Conservation (phyloP, 2,113 vertebrate genomes). For the Nothobranchius kuhntae region DNA sequence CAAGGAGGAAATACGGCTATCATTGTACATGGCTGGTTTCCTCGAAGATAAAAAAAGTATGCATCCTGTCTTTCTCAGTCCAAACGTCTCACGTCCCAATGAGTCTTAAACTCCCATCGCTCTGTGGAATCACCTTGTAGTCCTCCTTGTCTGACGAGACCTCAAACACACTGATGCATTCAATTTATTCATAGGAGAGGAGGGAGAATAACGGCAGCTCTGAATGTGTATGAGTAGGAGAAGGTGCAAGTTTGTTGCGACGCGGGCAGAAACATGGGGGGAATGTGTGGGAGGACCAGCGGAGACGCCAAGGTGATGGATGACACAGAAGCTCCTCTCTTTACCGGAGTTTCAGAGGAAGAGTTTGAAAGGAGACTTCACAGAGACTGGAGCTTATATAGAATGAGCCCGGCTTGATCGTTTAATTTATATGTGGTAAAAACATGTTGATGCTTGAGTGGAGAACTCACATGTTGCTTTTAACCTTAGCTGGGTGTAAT, state of each 20-base stretch:
- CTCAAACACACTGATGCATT: conserved; percentile 70
- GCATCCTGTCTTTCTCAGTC: conserved; percentile 21
- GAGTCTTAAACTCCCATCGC: conserved; percentile 40
- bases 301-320: conserved; percentile 60
- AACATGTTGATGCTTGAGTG: conserved; percentile 38
- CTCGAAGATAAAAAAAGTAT: conserved; percentile 2
- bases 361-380: conserved; percentile 55
- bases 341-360: conserved; percentile 53
- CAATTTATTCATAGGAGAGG: conserved; percentile 72
- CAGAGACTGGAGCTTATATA: conserved; percentile 38
- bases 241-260: conserved; percentile 63
- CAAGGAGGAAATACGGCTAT: conserved; percentile 33
- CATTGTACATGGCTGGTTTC: conserved; percentile 6
- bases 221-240: conserved; percentile 72
- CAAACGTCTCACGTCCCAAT: conserved; percentile 30
- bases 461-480: conserved; percentile 47
- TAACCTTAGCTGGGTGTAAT: conserved; percentile 62
- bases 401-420: conserved; percentile 42
- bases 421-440: conserved; percentile 24
- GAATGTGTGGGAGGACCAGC: conserved; percentile 76
- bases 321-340: conserved; percentile 53
- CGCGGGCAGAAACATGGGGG: conserved; percentile 54
- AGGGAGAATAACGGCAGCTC: conserved; percentile 59
- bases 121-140: conserved; percentile 54
- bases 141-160: conserved; percentile 44